A percentile compares a stretch with the other conserved stretches of the same genome.
Evolutionary conservation across 1,140 invertebrate genomes (phyloP).

Genomic region (Drosophila setifemur): DNA sequence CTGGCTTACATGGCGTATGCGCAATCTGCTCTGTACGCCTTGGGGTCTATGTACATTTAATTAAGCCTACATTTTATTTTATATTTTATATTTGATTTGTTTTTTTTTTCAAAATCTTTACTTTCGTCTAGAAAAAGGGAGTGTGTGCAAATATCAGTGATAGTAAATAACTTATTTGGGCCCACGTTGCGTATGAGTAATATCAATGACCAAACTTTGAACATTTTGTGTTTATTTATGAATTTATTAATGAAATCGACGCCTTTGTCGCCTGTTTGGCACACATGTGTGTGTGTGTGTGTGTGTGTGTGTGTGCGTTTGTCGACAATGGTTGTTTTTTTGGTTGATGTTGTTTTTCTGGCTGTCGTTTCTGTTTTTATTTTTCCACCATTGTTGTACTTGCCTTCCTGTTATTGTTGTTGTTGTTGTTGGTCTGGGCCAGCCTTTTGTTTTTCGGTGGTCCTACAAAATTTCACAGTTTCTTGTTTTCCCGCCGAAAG

Average conservation of each 20-base stretch:
- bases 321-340: neutral
- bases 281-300: constrained; percentile 2
- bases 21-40: no score
- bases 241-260: no score
- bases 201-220: neutral
- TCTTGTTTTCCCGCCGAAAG: constrained; percentile 49
- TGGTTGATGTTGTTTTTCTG: constrained; percentile 11
- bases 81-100: no score
- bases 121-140: no score
- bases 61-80: no score
- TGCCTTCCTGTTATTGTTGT: constrained; percentile 11
- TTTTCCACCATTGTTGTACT: constrained; percentile 6
- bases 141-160: no score
- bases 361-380: constrained; percentile 6
- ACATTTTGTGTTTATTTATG: no score
- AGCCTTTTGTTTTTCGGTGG: constrained; percentile 61
- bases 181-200: neutral
- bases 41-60: no score
- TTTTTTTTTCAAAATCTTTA: no score
- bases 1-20: neutral
- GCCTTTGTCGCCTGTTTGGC: constrained; percentile 28
- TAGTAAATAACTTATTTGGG: no score
- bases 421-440: constrained; percentile 29
- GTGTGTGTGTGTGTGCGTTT: constrained; percentile 1
- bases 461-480: constrained; percentile 70